Conservation (phyloP, 2,113 vertebrate species). For the Illadopsis cleaveri region DNA sequence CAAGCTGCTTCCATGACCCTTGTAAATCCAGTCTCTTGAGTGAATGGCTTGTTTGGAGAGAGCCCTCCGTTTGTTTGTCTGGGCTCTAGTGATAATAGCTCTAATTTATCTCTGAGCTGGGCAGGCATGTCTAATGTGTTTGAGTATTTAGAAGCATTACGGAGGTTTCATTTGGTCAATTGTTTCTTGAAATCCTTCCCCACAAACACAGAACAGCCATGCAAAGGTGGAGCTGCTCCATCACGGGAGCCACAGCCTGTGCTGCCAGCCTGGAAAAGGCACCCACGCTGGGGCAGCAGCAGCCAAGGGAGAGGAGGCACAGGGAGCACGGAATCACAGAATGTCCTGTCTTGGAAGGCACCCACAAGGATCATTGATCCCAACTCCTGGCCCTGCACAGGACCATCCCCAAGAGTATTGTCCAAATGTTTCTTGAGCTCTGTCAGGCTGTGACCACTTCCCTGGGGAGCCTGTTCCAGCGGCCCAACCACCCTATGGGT, state of each 20-base stretch:
- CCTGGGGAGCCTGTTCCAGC: background rate
- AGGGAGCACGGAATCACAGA: background rate
- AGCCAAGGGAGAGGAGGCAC: background rate
- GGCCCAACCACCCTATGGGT: background rate
- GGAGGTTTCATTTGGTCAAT: conserved; percentile 68
- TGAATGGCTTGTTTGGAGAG: conserved; percentile 68
- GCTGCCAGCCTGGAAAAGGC: background rate
- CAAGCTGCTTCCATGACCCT: conserved; percentile 46
- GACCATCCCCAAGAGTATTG: background rate
- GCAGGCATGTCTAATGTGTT: conserved; percentile 70
- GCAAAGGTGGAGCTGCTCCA: background rate
- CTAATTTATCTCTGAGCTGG: conserved; percentile 70
- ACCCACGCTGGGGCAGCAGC: fast-evolving
- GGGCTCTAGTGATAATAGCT: conserved; percentile 69
- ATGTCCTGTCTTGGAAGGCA: background rate
- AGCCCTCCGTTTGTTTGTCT: conserved; percentile 66
- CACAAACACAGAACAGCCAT: conserved; percentile 22
- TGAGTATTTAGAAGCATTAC: conserved; percentile 69
- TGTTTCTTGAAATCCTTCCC: conserved; percentile 65
- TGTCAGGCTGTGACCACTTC: background rate
- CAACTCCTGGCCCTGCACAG: background rate
- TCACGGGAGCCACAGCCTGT: fast-evolving
- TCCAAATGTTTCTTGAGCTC: background rate
- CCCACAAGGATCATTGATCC: background rate
- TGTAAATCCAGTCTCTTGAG: conserved; percentile 67